phyloP scores from a whole-genome alignment of 2,888 invertebrate species.

The Spilarctia lutea region DNA sequence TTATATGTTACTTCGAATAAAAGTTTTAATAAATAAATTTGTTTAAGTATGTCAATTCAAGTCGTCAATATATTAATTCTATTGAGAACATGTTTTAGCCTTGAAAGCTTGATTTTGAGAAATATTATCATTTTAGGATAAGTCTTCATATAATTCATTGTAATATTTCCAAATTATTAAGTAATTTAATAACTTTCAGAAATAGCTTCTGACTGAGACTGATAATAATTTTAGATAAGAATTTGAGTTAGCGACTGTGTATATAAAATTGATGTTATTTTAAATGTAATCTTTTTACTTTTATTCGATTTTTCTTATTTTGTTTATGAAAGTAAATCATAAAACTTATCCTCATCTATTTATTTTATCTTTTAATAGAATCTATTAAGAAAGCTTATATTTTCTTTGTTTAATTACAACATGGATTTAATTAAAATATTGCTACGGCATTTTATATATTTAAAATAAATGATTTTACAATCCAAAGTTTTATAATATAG shows the following conservation, averaged over 20 bases:
- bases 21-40: not conserved
- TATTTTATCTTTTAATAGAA: slow-evolving; percentile 3
- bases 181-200: slow-evolving; percentile 43
- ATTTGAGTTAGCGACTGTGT: slow-evolving; percentile 39
- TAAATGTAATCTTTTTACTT: not conserved
- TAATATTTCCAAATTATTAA: slow-evolving; percentile 33
- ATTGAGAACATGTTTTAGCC: slow-evolving; percentile 22
- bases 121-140: slow-evolving; percentile 15
- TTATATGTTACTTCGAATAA: not conserved
- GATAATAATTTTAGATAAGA: slow-evolving; percentile 48
- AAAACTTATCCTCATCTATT: not conserved
- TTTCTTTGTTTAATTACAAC: not conserved
- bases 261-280: slow-evolving; percentile 28
- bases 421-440: not conserved
- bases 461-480: slow-evolving; percentile 24
- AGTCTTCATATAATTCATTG: slow-evolving; percentile 15
- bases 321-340: not conserved
- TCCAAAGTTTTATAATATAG: slow-evolving; percentile 41
- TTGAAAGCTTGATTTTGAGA: slow-evolving; percentile 30
- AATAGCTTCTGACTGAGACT: slow-evolving; percentile 50
- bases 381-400: slow-evolving; percentile 9
- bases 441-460: slow-evolving; percentile 6
- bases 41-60: slow-evolving; percentile 37
- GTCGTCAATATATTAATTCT: slow-evolving; percentile 29
- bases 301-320: not conserved